These are phyloP conservation scores for Pocillopora meandrina DNA, from an alignment of 92 coral and sea anemone genomes.

Conservation along the genomic window DNA sequence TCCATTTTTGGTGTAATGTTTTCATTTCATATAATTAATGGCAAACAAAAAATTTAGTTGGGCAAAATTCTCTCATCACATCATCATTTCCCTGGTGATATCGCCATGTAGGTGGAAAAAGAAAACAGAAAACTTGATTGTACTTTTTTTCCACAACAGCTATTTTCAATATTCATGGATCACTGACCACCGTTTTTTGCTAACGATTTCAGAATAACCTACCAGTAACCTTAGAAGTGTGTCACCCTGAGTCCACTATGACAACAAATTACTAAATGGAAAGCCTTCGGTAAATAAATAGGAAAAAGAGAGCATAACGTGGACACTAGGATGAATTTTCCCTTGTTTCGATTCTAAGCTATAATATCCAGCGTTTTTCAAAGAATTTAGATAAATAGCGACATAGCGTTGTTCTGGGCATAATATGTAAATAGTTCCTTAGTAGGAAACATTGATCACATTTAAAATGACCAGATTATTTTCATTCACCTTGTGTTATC, in stretches of 20 bases:
- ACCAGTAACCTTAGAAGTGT: conserved; percentile 32
- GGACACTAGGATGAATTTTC: neutral
- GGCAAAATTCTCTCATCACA: no score
- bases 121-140: neutral
- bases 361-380: neutral
- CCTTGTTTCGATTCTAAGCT: neutral
- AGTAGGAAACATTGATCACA: no score
- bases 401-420: no score
- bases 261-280: neutral
- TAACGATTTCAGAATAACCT: neutral
- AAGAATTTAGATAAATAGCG: no score
- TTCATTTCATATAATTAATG: no score
- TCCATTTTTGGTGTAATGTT: no score
- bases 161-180: neutral
- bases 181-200: neutral
- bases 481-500: neutral
- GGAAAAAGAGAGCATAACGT: neutral
- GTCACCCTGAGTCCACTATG: neutral
- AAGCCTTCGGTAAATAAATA: neutral
- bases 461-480: no score
- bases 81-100: no score
- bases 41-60: no score
- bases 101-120: no score
- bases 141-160: neutral
- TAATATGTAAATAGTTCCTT: no score